Percentiles rank a stretch among this genome's conserved stretches.
Conservation (phyloP, 2,888 invertebrate species). For the Cantharis nigra region DNA sequence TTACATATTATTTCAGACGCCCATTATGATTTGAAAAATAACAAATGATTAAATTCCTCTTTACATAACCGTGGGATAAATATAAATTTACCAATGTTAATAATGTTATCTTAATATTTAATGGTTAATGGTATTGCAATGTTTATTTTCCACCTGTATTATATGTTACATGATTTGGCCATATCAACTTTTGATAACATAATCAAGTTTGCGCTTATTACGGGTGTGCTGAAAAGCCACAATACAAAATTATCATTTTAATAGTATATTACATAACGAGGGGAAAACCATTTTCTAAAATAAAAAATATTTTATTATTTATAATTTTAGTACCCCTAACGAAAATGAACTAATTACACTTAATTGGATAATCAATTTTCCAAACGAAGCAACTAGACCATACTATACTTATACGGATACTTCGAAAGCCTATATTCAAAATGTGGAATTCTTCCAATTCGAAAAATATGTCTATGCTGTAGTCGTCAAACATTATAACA, state of each 20-base stretch:
- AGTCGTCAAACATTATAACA: constrained; percentile 47
- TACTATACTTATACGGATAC: constrained; percentile 13
- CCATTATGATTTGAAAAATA: not conserved
- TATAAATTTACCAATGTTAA: not conserved
- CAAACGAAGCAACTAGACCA: constrained; percentile 31
- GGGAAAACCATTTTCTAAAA: too few relatives aligned
- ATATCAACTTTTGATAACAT: not conserved
- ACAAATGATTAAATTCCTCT: not conserved
- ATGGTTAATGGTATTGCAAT: not conserved
- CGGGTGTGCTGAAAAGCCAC: not conserved
- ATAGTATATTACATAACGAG: too few relatives aligned
- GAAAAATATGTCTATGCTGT: constrained; percentile 44
- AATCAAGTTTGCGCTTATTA: not conserved
- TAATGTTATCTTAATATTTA: too few relatives aligned
- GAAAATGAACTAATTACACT: constrained; percentile 43
- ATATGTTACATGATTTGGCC: not conserved
- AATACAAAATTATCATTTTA: too few relatives aligned
- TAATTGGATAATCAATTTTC: constrained; percentile 40
- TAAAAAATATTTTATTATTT: too few relatives aligned
- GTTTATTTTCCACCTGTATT: not conserved
- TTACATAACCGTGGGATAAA: not conserved
- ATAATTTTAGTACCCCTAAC: constrained; percentile 10
- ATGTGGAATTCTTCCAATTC: constrained; percentile 47
- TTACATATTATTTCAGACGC: not conserved
- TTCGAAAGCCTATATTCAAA: constrained; percentile 47